Percentiles rank a stretch among this genome's conserved stretches.
Evolutionary conservation across 1,140 invertebrate genomes (phyloP).

Genomic region (Lucilia cuprina): DNA sequence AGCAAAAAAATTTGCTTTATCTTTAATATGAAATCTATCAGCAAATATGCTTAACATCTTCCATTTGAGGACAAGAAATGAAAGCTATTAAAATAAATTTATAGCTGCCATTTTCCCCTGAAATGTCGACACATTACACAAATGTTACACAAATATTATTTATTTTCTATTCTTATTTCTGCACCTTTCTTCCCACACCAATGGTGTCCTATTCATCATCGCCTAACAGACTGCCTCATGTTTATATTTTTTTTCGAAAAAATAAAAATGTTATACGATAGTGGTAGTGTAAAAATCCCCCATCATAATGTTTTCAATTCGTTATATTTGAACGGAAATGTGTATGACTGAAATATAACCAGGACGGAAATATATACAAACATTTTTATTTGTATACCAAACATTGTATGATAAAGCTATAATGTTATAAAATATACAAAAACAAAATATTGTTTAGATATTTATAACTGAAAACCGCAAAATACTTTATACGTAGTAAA

Average conservation of each 20-base stretch:
- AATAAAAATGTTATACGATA: too few species aligned
- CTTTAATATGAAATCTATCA: too few species aligned
- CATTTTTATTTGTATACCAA: background rate
- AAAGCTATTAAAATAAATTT: background rate
- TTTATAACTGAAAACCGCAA: too few species aligned
- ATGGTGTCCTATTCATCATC: background rate
- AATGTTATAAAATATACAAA: too few species aligned
- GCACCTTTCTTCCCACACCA: too few species aligned
- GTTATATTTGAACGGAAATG: background rate
- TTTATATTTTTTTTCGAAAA: too few species aligned
- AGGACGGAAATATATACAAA: background rate
- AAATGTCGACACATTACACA: background rate
- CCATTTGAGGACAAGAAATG: too few species aligned
- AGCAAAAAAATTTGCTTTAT: background rate
- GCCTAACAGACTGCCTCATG: background rate
- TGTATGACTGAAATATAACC: background rate
- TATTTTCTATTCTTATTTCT: background rate
- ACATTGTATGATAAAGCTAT: background rate
- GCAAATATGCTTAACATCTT: too few species aligned
- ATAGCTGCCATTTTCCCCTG: background rate
- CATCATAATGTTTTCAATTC: background rate
- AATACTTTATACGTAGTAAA: too few species aligned
- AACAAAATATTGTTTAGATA: too few species aligned
- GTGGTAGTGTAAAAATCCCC: background rate
- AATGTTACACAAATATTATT: background rate